A percentile compares a stretch with the other conserved stretches of the same genome.
These are phyloP conservation scores for Rhabditoides inermis DNA, from an alignment of 2,888 invertebrate genomes.

Conservation along the genomic window DNA sequence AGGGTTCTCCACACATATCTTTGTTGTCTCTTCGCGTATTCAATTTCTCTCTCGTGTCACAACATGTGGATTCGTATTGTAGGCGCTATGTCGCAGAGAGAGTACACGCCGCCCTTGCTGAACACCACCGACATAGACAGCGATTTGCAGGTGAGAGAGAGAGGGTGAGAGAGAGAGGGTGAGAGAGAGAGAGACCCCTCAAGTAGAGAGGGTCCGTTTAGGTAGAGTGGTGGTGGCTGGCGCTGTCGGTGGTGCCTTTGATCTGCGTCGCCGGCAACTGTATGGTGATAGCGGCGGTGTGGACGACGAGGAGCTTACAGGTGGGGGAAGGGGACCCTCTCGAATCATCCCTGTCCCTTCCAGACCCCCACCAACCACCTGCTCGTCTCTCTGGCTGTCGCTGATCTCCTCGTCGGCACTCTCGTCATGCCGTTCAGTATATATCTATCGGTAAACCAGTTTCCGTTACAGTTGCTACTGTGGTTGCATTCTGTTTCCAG, in stretches of 20 bases:
- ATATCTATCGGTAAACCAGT: conserved; percentile 40
- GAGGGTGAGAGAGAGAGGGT: no score
- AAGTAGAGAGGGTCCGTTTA: not conserved
- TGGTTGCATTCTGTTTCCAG: not conserved
- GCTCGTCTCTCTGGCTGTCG: conserved; percentile 45
- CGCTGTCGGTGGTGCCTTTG: not conserved
- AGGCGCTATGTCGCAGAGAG: no score
- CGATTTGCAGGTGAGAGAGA: no score
- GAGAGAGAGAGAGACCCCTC: no score
- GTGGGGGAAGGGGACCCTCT: no score
- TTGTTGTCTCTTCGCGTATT: no score
- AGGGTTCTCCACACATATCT: no score
- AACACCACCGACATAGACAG: no score
- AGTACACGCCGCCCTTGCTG: no score
- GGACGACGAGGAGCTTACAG: conserved; percentile 43
- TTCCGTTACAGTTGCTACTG: not conserved
- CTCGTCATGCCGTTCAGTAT: conserved; percentile 51
- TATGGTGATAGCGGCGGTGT: conserved; percentile 48
- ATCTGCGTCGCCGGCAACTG: conserved; percentile 21
- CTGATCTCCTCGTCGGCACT: conserved; percentile 48
- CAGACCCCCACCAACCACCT: conserved; percentile 49
- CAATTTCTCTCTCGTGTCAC: no score
- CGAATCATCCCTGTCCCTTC: no score
- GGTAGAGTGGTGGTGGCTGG: conserved; percentile 1
- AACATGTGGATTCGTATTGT: no score